Evolutionary conservation across 2,797 vertebrate genomes (phyloP).

Genomic region (Enteromius mattozi): DNA sequence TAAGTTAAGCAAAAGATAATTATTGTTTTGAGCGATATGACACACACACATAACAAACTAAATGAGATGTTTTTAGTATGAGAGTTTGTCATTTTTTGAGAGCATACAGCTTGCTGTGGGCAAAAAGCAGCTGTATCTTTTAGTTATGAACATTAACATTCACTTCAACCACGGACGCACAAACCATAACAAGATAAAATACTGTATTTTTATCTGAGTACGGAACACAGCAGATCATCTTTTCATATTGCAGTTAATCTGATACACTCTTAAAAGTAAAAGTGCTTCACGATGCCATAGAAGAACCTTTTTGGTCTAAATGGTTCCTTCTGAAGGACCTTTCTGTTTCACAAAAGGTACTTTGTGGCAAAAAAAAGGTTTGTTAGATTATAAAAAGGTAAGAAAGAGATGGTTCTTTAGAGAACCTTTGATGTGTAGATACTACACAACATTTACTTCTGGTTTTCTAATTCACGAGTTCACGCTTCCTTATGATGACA

Average conservation of each 20-base stretch:
- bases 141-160: not conserved
- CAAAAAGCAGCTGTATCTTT: not conserved
- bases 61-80: not conserved
- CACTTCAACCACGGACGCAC: not conserved
- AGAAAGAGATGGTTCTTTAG: no score
- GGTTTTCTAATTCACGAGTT: not conserved
- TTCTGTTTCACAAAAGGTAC: no score
- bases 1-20: constrained; percentile 31
- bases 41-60: not conserved
- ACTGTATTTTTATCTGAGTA: not conserved
- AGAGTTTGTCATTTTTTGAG: not conserved
- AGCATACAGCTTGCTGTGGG: not conserved
- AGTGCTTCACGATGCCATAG: no score
- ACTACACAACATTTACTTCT: not conserved
- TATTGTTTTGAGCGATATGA: not conserved
- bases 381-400: no score
- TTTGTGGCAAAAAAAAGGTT: no score
- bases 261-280: not conserved
- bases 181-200: not conserved
- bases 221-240: not conserved
- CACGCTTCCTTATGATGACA: no score
- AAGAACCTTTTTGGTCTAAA: no score
- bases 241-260: not conserved
- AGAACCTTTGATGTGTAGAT: no score
- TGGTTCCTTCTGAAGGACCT: no score